These are phyloP conservation scores for Ctenopoma multispine DNA, from an alignment of 2,797 vertebrate genomes.

Conservation along the genomic window DNA sequence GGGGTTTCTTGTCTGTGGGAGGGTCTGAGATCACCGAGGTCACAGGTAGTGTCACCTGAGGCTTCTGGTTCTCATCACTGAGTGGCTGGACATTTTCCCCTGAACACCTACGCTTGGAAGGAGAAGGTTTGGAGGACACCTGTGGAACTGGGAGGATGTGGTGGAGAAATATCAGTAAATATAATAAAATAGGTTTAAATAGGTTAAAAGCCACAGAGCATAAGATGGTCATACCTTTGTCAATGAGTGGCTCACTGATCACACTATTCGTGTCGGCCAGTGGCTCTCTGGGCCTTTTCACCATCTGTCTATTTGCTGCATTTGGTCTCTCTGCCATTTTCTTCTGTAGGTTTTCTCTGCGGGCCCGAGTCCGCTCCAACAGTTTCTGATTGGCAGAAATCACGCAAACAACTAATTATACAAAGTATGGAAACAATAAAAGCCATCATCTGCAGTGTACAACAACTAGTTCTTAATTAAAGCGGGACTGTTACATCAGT, in stretches of 20 bases:
- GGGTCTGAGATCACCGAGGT: constrained; percentile 63
- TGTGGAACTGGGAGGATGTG: constrained; percentile 75
- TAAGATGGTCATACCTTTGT: constrained; percentile 83
- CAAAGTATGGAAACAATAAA: background rate
- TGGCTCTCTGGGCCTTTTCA: constrained; percentile 84
- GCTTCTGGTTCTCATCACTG: constrained; percentile 86
- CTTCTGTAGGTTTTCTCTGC: constrained; percentile 95
- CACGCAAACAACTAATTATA: background rate
- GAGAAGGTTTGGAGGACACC: constrained; percentile 89
- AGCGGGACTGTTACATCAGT: too few relatives aligned
- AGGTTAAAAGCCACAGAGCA: background rate
- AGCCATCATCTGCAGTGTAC: too few relatives aligned
- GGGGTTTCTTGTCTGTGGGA: constrained; percentile 76
- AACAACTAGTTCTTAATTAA: too few relatives aligned
- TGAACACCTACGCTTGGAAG: constrained; percentile 92
- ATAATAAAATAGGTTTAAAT: background rate
- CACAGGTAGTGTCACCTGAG: constrained; percentile 39
- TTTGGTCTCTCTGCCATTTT: constrained; percentile 92
- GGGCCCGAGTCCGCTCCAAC: constrained; percentile 94
- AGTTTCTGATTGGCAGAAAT: constrained; percentile 87
- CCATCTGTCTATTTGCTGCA: constrained; percentile 76
- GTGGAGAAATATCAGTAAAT: constrained; percentile 10
- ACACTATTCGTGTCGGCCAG: constrained; percentile 35
- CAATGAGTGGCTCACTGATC: constrained; percentile 80
- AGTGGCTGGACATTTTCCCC: constrained; percentile 75